Evolutionary conservation across 2,888 invertebrate species (phyloP), one percentile per base, ranked within the genome.

Genomic region (Elmis aenea): DNA sequence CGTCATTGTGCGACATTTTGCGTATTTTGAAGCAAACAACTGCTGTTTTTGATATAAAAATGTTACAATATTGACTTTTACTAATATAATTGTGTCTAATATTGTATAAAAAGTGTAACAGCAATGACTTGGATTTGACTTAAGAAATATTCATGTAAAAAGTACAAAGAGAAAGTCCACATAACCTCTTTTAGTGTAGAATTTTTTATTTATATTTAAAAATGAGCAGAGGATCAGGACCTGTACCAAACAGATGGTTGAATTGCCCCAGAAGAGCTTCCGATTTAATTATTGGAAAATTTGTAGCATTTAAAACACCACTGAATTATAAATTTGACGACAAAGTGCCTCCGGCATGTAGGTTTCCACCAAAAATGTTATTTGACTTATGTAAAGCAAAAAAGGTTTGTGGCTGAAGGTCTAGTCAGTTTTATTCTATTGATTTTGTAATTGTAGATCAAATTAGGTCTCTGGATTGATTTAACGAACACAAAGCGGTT

Each of bases 251-350:
- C 52, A 79, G 92, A 48, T 93, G 93, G 93, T 70, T 92, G 9
- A 76, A 83, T 46, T 93, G 93, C 64, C 93, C 93, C 31, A 75
- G 90, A 51, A 91, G 88, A 67, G 78, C 89, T 13, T 70, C 74
- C 15, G 73, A 70, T 27, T 67, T 90, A 29, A 78, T 93, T 36
- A 78, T 78, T 23, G 79, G 82, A 30, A 87, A 89, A 60, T 97
- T 99, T 66, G 69, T 99, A 39, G 91, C 93, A 3, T 90, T 94
- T 65, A 96, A 95, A 69, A 96, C 97, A 2, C 97, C 97, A 1
- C 72, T 99, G 2, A 85, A 84, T 52, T 69, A 74, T 5, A 75
- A 79, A 33, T 99, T 85, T 64, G 84, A 95, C 64, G 77, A 77
- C 27, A 81, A 89, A 71, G 86, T 99, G 42, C 85, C 91, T 2